A percentile compares a stretch with the other conserved stretches of the same genome.
phyloP scores from a whole-genome alignment of 2,113 vertebrate genomes.

The Noctilio leporinus region DNA sequence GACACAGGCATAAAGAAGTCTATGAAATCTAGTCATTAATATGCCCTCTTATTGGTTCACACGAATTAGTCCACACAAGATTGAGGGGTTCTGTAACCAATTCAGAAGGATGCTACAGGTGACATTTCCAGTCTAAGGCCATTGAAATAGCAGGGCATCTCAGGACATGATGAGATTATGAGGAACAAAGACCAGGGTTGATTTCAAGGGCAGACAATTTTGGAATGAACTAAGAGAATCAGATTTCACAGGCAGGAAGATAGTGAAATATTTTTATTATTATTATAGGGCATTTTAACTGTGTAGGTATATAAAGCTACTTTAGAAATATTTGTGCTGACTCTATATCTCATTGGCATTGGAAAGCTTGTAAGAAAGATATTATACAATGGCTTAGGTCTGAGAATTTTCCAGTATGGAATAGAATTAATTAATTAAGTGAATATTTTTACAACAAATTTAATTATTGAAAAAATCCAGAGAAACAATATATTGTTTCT shows the following conservation, averaged over 20 bases:
- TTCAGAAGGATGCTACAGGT: not conserved
- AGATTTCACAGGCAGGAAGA: not conserved
- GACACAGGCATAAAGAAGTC: not conserved
- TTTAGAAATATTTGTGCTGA: not conserved
- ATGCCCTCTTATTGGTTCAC: not conserved
- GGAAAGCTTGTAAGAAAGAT: not conserved
- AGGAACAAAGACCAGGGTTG: not conserved
- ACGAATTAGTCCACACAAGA: no score
- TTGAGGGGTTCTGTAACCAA: not conserved
- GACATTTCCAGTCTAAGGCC: not conserved
- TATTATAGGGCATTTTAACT: not conserved
- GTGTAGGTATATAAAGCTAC: not conserved
- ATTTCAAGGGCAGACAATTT: not conserved
- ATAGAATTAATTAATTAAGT: slow-evolving; percentile 36
- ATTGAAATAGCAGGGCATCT: not conserved
- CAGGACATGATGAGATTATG: no score
- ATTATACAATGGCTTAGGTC: not conserved
- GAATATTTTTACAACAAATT: not conserved
- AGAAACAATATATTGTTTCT: slow-evolving; percentile 4
- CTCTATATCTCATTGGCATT: not conserved
- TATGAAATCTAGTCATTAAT: not conserved
- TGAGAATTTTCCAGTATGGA: not conserved
- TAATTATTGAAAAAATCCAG: slow-evolving; percentile 2
- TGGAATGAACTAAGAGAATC: not conserved
- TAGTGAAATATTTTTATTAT: not conserved